Conservation (phyloP, 1,140 invertebrate species). For the Zophobas morio region DNA sequence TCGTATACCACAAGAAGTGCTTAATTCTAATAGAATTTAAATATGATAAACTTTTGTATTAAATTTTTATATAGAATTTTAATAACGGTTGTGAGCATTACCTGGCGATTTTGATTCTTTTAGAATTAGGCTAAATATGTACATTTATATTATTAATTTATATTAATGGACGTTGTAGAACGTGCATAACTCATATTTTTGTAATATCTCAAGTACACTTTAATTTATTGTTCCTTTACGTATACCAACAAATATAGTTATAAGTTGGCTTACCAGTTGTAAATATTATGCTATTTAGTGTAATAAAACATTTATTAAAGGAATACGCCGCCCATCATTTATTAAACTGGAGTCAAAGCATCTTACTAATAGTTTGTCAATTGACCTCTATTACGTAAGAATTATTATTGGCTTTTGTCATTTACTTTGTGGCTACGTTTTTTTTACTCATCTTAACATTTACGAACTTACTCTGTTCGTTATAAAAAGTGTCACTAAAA, state of each 20-base stretch:
- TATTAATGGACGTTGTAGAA: not conserved
- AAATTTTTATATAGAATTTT: slow-evolving; percentile 35
- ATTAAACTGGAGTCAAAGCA: no score
- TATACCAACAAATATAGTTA: not conserved
- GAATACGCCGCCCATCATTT: not conserved
- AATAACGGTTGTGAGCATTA: slow-evolving; percentile 35
- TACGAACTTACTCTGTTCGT: no score
- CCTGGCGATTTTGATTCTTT: slow-evolving; percentile 30
- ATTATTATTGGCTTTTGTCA: no score
- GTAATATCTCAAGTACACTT: slow-evolving; percentile 20
- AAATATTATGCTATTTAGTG: slow-evolving; percentile 32
- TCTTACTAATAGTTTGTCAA: no score
- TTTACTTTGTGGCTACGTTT: no score
- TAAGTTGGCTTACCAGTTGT: slow-evolving; percentile 17
- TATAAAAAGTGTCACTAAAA: no score
- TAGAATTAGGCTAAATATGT: slow-evolving; percentile 23
- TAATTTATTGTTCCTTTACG: slow-evolving; percentile 9
- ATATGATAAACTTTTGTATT: slow-evolving; percentile 20
- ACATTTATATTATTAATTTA: slow-evolving; percentile 1
- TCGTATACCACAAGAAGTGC: not conserved
- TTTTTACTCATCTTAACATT: no score
- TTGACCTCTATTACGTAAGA: no score
- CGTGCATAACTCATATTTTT: slow-evolving; percentile 21
- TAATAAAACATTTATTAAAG: slow-evolving; percentile 30
- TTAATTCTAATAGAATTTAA: slow-evolving; percentile 32